These are phyloP conservation scores for Myotis findleyi DNA, from an alignment of 2,797 vertebrate genomes.

Conservation along the genomic window DNA sequence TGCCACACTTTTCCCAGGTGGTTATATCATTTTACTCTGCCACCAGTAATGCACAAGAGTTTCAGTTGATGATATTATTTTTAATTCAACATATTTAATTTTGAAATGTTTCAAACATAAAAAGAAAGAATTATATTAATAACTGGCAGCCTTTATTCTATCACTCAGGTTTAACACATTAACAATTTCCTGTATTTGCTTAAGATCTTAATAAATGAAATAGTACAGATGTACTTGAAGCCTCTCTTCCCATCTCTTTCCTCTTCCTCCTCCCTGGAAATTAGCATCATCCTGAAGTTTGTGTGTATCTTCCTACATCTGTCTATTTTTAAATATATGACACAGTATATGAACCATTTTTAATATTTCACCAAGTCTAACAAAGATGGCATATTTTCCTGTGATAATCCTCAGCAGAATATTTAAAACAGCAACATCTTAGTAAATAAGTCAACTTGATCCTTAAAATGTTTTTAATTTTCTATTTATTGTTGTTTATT, in stretches of 20 bases:
- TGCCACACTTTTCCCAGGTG: slow-evolving; percentile 47
- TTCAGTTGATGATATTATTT: slow-evolving; percentile 45
- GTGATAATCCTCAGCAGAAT: neutral
- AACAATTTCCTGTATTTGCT: slow-evolving; percentile 60
- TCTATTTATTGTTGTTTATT: slow-evolving; percentile 44
- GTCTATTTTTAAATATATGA: slow-evolving; percentile 65
- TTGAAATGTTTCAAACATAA: slow-evolving; percentile 47
- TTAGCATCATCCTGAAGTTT: slow-evolving; percentile 56
- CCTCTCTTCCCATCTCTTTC: neutral
- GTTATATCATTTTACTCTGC: slow-evolving; percentile 14
- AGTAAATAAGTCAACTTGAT: slow-evolving; percentile 47
- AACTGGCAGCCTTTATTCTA: neutral
- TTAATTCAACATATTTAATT: slow-evolving; percentile 51
- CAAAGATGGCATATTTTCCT: slow-evolving; percentile 53
- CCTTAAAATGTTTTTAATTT: slow-evolving; percentile 37
- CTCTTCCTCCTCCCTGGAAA: slow-evolving; percentile 42
- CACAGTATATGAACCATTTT: slow-evolving; percentile 58
- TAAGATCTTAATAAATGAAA: slow-evolving; percentile 49
- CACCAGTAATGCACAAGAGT: slow-evolving; percentile 10
- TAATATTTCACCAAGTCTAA: slow-evolving; percentile 57
- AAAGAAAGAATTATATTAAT: slow-evolving; percentile 45
- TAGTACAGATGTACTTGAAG: slow-evolving; percentile 29
- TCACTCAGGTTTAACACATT: neutral
- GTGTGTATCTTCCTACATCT: slow-evolving; percentile 33
- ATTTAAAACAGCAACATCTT: slow-evolving; percentile 37